Evolutionary conservation across 2,797 vertebrate genomes (phyloP).

Genomic region (Ispidina picta): DNA sequence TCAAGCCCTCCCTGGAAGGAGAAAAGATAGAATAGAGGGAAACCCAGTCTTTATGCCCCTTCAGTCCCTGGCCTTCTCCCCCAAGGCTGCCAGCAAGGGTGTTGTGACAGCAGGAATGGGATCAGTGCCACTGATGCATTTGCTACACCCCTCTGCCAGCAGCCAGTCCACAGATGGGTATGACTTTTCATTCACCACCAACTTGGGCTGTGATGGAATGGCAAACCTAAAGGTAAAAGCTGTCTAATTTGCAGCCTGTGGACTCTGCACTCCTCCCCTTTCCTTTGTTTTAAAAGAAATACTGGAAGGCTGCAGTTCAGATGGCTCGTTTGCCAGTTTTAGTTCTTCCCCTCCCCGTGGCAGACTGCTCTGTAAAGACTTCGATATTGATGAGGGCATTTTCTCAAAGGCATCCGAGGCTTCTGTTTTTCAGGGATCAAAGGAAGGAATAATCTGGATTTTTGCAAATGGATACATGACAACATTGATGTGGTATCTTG

Average conservation of each 20-base stretch:
- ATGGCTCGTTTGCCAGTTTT: background rate
- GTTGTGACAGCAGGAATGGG: background rate
- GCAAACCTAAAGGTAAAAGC: background rate
- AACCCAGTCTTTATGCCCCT: background rate
- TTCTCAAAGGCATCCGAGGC: constrained; percentile 10
- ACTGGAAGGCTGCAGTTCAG: background rate
- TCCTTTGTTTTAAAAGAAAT: background rate
- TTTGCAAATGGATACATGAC: constrained; percentile 34
- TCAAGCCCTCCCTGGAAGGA: background rate
- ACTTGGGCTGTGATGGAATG: background rate
- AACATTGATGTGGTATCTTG: background rate
- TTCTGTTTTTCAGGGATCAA: constrained; percentile 29
- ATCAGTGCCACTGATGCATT: background rate
- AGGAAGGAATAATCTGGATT: constrained; percentile 39
- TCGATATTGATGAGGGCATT: constrained; percentile 1
- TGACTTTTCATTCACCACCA: background rate
- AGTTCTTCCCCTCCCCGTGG: background rate
- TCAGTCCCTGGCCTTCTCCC: background rate
- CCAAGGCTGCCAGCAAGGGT: background rate
- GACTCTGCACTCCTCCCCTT: background rate
- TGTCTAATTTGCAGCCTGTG: background rate
- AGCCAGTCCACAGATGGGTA: background rate
- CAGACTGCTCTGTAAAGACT: background rate
- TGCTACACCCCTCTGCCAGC: background rate
- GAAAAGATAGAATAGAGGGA: background rate